Conservation (phyloP, 30 jellyfish, hydroid and myxozoan genomes). For the Pelagia noctiluca region DNA sequence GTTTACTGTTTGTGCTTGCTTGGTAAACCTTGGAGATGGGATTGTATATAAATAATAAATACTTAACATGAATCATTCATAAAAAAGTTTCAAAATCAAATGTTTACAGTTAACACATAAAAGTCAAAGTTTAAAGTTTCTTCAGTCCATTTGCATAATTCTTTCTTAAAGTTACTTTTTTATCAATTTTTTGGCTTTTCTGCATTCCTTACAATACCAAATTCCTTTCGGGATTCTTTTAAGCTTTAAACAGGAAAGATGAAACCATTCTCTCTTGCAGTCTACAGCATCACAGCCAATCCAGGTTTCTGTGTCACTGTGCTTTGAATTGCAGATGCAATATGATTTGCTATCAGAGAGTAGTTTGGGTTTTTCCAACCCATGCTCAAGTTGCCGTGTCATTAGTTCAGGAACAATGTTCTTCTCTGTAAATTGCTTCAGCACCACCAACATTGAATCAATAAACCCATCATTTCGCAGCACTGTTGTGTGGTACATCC, state of each 20-base stretch:
- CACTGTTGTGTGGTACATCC: background rate
- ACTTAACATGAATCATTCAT: background rate
- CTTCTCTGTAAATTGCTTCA: background rate
- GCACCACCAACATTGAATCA: background rate
- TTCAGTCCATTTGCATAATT: background rate
- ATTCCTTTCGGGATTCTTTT: conserved; percentile 17
- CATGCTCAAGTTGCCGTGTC: background rate
- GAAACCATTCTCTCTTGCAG: conserved; percentile 29
- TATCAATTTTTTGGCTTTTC: background rate
- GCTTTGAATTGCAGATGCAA: background rate
- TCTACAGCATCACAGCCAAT: conserved; percentile 31
- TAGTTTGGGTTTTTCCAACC: background rate
- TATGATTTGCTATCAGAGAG: background rate
- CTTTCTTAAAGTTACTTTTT: too few species aligned
- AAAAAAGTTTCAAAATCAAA: background rate
- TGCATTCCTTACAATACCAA: conserved; percentile 3
- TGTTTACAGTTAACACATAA: too few species aligned
- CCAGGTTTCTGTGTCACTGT: background rate
- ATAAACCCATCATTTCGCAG: background rate
- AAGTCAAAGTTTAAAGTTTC: background rate
- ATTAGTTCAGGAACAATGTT: background rate
- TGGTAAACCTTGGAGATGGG: background rate
- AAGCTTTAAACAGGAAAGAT: background rate
- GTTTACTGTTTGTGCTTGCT: background rate
- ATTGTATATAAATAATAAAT: conserved; percentile 2